Percentiles rank a stretch among this genome's conserved stretches.
Conservation (phyloP, 2,113 vertebrate genomes). For the Silurus glanis region DNA sequence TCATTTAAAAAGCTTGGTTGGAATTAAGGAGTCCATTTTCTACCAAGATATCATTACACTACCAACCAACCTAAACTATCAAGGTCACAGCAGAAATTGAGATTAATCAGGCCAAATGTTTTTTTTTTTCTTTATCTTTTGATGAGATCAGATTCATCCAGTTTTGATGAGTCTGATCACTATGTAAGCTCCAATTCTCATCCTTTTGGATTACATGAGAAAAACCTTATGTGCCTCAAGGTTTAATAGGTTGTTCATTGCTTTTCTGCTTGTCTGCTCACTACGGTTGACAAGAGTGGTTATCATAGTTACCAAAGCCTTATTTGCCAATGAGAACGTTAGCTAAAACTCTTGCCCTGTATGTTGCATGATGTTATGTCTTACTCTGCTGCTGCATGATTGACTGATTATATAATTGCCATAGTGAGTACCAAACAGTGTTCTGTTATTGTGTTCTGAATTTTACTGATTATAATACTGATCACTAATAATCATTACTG, state of each 20-base stretch:
- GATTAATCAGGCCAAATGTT: neutral
- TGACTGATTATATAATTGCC: neutral
- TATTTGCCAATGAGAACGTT: neutral
- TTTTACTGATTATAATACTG: no score
- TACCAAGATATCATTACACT: neutral
- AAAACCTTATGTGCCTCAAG: no score
- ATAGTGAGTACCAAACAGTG: neutral
- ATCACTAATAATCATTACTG: neutral
- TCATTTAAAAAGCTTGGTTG: neutral
- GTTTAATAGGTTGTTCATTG: neutral
- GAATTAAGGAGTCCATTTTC: neutral
- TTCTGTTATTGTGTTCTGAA: neutral
- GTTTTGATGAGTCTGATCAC: no score
- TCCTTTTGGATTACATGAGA: no score
- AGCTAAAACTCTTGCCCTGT: neutral
- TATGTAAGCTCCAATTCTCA: no score
- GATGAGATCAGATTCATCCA: no score
- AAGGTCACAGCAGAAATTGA: neutral
- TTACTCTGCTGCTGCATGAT: neutral
- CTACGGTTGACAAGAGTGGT: neutral
- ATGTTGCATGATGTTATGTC: neutral
- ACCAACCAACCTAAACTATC: neutral
- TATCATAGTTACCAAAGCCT: no score
- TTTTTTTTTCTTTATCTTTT: no score
- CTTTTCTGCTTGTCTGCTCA: neutral